Base-by-base conservation (phyloP, 2,113 vertebrate species). In the Ascaphus truei region DNA sequence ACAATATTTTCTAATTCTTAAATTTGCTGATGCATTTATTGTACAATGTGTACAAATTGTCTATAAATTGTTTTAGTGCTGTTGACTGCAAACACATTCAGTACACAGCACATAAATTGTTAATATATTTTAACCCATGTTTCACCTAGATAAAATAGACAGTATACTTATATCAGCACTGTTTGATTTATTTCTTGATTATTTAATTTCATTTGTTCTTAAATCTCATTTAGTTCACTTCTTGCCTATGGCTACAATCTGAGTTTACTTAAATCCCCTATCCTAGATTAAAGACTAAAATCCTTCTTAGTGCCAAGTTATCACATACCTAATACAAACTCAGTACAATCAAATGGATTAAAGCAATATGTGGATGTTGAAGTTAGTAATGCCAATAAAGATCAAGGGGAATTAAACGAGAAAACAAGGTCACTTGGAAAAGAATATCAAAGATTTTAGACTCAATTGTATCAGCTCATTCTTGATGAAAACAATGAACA, bases 251-350 rank as follows among this genome's bases (percentile, higher is more conserved):
- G 83, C 79, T 80, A 71, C 69, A 83, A 80, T 79, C 75, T 79
- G 63, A 74, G 69, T 73, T 76, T 77, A 72, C 79, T 80, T 78
- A 72, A 78, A 80, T 82, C 77, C 71, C 67, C 72, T 76, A 80
- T 83, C 83, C 76, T 78, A 83, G 84, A 86, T 84, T 83, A 86
- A 81, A 83, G 76, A 81, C 79, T 80, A 81, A 83, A 87, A 85
- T 84, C 86, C 79, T 77, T 83, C 82, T 83, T 79, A 83, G 77
- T 83, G 77, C 73, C 75, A 81, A 80, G 34, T 83, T 85, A 85
- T 57, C 83, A 64, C 51, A 26, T 66, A 76, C 78, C 72, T 81
- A 83, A 80, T 77, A 73, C 63, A 80, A 83, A 75, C 74, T 76
- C 76, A 81, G 71, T 85, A 72, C 39, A 83, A 76, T 83, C 79